Percentiles rank a stretch among this genome's conserved stretches.
Evolutionary conservation across 2,113 vertebrate genomes (phyloP).

Genomic region (Calonectris borealis): DNA sequence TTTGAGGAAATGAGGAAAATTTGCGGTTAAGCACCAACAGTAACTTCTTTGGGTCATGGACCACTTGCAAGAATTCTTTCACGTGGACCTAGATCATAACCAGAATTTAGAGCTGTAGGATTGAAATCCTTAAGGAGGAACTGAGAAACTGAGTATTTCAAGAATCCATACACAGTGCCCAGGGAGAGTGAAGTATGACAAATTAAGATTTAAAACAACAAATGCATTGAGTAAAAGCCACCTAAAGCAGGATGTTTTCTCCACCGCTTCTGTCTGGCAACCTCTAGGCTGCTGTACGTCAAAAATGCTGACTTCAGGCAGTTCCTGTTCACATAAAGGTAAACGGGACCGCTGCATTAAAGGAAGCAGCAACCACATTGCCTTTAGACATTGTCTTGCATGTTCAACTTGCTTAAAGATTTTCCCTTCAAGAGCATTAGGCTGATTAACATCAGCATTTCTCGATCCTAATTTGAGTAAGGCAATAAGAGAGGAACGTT

Average conservation of each 20-base stretch:
- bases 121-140: fast-evolving
- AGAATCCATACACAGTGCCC: not conserved
- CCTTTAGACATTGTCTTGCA: not conserved
- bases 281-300: not conserved
- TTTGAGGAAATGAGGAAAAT: not conserved
- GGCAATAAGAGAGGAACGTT: not conserved
- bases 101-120: not conserved
- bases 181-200: not conserved
- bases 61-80: not conserved
- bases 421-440: not conserved
- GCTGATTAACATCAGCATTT: not conserved
- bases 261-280: not conserved
- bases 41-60: not conserved
- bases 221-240: not conserved
- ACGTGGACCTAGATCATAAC: not conserved
- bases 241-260: not conserved
- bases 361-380: not conserved
- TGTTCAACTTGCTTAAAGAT: not conserved
- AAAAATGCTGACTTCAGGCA: not conserved
- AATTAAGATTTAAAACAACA: not conserved
- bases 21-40: not conserved
- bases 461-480: not conserved
- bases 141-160: not conserved
- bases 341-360: not conserved
- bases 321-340: not conserved